Base-by-base conservation (phyloP, 2,888 invertebrate genomes). In the Liodrosophila aerea region DNA sequence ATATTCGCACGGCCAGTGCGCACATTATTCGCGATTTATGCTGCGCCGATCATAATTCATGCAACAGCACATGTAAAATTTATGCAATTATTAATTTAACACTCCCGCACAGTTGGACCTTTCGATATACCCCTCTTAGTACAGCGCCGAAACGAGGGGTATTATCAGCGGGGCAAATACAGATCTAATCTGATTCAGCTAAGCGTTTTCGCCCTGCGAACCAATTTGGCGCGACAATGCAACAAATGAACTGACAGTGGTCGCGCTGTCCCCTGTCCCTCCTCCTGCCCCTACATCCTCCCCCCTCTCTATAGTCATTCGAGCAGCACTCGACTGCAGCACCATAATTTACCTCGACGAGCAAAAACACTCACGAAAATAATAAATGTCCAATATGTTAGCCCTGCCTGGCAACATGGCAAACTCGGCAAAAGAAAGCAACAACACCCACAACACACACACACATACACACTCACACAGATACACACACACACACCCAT, bases 61-160 rank as follows among this genome's bases (percentile, higher is more conserved):
- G 80, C 88, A 81, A 86, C 88, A 88, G 85, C 90, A 88, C 88
- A 89, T 87, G 87, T 85, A 87, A 89, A 80, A 89, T 89, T 90
- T 90, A 89, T 89, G 89, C 87, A 89, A 88, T 89, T 89, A 89
- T 86, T 88, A 89, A 87, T 89, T 89, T 88, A 84, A 89, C 87
- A 85, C 85, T 83, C 86, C 83, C 70, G 72, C 78, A 34, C 40
- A 37, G 40, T 27, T 30, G 7, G 66, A 64, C 66, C 72, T 40
- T 44, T 5, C 36, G n/a, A n/a, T 30, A 22, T 2, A n/a, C 0
- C 3, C 4, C 15, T 4, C 27, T 12, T 4, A n/a, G 7, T 39
- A 7, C n/a, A 5, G 13, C 4, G 18, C 4, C 49, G 16, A 8
- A 9, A 7, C 15, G 9, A 5, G 8, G 29, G 36, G 31, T 22